These are phyloP conservation scores for Pegea sp. DNA, from an alignment of 23 tunicate species.

Conservation along the genomic window DNA sequence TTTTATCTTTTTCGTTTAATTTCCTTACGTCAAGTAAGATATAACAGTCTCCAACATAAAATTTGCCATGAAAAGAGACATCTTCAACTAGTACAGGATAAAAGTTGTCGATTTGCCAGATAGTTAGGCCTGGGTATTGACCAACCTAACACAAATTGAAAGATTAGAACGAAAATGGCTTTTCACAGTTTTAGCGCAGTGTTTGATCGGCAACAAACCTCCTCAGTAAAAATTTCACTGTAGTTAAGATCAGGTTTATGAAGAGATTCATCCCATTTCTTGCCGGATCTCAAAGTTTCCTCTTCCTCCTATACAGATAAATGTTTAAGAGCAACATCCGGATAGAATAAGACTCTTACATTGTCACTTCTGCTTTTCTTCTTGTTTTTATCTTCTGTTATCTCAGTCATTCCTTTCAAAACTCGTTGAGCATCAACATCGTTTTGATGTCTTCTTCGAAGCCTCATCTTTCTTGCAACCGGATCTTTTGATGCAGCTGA, in stretches of 20 bases:
- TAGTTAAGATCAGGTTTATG: conserved; percentile 81
- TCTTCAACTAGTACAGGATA: conserved; percentile 88
- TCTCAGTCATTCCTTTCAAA: conserved; percentile 46
- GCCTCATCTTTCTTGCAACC: conserved; percentile 26
- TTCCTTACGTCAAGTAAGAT: conserved; percentile 46
- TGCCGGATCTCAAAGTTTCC: no score
- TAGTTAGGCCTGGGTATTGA: conserved; percentile 77
- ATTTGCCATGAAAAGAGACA: conserved; percentile 64
- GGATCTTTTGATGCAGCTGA: conserved; percentile 18
- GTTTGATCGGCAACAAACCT: conserved; percentile 11
- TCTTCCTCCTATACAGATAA: no score
- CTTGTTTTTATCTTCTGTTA: conserved; percentile 30
- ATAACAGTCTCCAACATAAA: conserved; percentile 92
- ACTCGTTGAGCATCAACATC: conserved; percentile 63
- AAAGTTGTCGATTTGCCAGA: conserved; percentile 99
- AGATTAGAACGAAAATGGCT: neutral
- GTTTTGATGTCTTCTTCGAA: conserved; percentile 23
- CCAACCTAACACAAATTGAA: conserved; percentile 19
- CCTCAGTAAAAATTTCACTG: conserved; percentile 73
- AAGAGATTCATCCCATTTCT: conserved; percentile 82
- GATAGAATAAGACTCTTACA: neutral
- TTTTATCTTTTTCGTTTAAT: neutral
- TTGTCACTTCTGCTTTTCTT: conserved; percentile 1
- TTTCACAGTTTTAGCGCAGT: neutral
- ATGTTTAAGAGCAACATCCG: no score